These are phyloP conservation scores for Eriosoma lanigerum DNA, from an alignment of 1,140 invertebrate species.

Conservation along the genomic window DNA sequence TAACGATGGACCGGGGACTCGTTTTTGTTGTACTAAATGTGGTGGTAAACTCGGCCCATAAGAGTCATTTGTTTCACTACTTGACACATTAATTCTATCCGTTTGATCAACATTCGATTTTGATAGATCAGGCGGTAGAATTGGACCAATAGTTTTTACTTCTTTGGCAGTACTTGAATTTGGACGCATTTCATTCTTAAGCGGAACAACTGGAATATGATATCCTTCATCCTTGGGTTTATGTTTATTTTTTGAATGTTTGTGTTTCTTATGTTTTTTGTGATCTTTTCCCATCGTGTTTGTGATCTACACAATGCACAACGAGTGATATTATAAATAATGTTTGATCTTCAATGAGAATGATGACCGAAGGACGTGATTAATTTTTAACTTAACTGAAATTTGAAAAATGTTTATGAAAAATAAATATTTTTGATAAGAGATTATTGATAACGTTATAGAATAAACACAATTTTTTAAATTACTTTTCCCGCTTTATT, in stretches of 20 bases:
- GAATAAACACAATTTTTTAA: too few species aligned
- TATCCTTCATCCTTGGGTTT: slow-evolving; percentile 28
- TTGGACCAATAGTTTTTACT: slow-evolving; percentile 47
- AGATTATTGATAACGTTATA: too few species aligned
- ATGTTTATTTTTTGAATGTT: slow-evolving; percentile 42
- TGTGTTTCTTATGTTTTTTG: slow-evolving; percentile 46
- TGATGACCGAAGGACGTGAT: too few species aligned
- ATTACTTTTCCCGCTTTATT: too few species aligned
- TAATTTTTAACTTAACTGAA: too few species aligned
- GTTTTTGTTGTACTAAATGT: slow-evolving; percentile 19
- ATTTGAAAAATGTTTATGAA: too few species aligned
- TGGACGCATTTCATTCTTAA: background rate
- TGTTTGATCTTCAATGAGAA: too few species aligned
- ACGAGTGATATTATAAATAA: too few species aligned
- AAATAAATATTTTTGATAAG: too few species aligned
- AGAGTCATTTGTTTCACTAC: background rate
- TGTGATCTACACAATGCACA: too few species aligned
- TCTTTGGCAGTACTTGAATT: background rate
- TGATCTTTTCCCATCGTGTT: slow-evolving; percentile 19
- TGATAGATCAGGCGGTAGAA: slow-evolving; percentile 26
- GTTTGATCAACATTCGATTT: background rate
- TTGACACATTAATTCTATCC: background rate
- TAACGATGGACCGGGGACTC: slow-evolving; percentile 15
- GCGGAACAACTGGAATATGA: slow-evolving; percentile 14
- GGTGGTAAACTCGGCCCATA: slow-evolving; percentile 53